These are phyloP conservation scores for Prenolepis imparis DNA, from an alignment of 2,888 invertebrate genomes.

Conservation along the genomic window DNA sequence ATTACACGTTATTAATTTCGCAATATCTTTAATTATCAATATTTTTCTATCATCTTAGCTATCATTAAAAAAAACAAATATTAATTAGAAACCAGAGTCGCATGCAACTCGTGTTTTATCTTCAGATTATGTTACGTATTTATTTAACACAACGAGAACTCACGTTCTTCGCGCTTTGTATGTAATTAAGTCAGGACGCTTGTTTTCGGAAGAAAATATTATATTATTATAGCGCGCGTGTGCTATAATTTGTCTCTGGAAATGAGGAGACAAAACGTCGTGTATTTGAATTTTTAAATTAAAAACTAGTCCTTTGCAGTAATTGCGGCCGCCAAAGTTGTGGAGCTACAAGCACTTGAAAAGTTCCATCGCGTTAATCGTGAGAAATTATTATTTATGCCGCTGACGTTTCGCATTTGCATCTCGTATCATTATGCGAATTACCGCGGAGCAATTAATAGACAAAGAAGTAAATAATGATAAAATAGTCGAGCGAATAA, in stretches of 20 bases:
- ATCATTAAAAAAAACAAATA: background rate
- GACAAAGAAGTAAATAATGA: background rate
- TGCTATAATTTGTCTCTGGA: background rate
- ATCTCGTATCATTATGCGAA: background rate
- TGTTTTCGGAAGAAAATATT: slow-evolving; percentile 21
- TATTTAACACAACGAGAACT: slow-evolving; percentile 20
- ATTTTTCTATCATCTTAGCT: background rate
- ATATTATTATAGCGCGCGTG: slow-evolving; percentile 14
- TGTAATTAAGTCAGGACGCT: slow-evolving; percentile 8
- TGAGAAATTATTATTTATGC: slow-evolving; percentile 32
- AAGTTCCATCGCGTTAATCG: background rate
- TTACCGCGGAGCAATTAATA: background rate
- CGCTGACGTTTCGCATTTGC: background rate
- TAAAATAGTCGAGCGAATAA: background rate
- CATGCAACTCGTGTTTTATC: background rate
- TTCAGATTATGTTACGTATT: slow-evolving; percentile 10
- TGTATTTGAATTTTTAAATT: slow-evolving; percentile 36
- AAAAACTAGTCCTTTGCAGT: slow-evolving; percentile 28
- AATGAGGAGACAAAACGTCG: background rate
- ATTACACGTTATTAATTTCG: background rate
- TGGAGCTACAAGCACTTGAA: background rate
- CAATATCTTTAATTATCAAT: background rate
- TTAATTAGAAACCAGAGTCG: slow-evolving; percentile 2
- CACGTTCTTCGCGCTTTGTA: background rate
- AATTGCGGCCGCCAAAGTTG: slow-evolving; percentile 17